Percentiles rank a stretch among this genome's conserved stretches.
These are phyloP conservation scores for Bos indicus DNA, from an alignment of 2,113 vertebrate species.

Conservation along the genomic window DNA sequence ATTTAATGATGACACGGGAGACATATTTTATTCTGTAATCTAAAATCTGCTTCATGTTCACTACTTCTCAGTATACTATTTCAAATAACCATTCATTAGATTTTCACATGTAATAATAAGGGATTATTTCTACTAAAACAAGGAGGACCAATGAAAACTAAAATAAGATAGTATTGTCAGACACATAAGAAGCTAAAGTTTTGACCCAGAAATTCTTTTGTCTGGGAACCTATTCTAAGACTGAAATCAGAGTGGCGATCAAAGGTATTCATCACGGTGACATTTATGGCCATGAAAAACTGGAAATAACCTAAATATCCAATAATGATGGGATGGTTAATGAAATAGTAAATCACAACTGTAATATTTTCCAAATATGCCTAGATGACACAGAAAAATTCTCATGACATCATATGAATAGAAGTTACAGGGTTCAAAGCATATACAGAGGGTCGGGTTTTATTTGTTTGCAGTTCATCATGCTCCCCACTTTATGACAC, in stretches of 20 bases:
- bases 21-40: background rate
- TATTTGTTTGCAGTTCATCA: background rate
- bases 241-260: background rate
- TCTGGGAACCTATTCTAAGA: background rate
- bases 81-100: background rate
- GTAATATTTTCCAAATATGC: background rate
- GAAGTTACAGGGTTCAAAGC: background rate
- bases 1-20: background rate
- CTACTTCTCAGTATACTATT: background rate
- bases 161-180: background rate
- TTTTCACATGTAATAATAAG: background rate
- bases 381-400: background rate
- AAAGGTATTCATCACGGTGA: background rate
- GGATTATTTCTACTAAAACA: background rate
- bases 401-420: background rate
- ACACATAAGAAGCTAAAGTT: background rate
- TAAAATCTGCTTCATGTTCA: background rate
- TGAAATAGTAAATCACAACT: background rate
- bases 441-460: background rate
- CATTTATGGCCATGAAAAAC: background rate
- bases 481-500: background rate
- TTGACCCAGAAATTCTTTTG: background rate
- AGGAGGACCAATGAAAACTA: background rate
- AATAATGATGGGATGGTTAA: background rate
- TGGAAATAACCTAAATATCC: slow-evolving; percentile 24